Percentiles rank a stretch among this genome's conserved stretches.
Conservation (phyloP, 2,888 invertebrate genomes). For the Rhamnusium bicolor region DNA sequence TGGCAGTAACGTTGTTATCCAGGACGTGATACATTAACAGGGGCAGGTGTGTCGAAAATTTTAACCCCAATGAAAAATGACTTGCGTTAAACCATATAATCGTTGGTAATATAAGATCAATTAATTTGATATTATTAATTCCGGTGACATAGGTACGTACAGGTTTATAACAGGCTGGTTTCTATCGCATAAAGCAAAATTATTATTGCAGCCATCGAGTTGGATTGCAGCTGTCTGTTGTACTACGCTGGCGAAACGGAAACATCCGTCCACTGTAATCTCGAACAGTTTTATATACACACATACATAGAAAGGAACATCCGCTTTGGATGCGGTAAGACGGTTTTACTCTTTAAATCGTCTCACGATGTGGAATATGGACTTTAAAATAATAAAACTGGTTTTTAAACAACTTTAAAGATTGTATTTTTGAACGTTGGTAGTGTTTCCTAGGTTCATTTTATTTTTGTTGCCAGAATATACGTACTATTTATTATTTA, state of each 20-base stretch:
- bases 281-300: constrained; percentile 37
- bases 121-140: constrained; percentile 7
- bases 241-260: constrained; percentile 30
- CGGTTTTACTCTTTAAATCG: constrained; percentile 6
- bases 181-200: not conserved
- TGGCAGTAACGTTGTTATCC: constrained; percentile 15
- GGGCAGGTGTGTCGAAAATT: constrained; percentile 15
- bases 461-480: no score
- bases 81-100: constrained; percentile 1
- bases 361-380: constrained; percentile 2
- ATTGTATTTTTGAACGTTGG: no score
- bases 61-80: constrained; percentile 14
- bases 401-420: no score
- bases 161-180: not conserved
- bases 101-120: not conserved
- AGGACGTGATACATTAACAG: constrained; percentile 17
- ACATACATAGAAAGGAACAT: constrained; percentile 42
- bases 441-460: no score
- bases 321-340: constrained; percentile 24
- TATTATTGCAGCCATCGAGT: constrained; percentile 16
- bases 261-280: constrained; percentile 35
- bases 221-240: constrained; percentile 23
- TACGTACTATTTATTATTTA: no score
- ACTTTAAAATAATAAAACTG: not conserved
- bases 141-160: not conserved